Evolutionary conservation across 1,140 invertebrate species (phyloP).

Genomic region (Dryas iulia): DNA sequence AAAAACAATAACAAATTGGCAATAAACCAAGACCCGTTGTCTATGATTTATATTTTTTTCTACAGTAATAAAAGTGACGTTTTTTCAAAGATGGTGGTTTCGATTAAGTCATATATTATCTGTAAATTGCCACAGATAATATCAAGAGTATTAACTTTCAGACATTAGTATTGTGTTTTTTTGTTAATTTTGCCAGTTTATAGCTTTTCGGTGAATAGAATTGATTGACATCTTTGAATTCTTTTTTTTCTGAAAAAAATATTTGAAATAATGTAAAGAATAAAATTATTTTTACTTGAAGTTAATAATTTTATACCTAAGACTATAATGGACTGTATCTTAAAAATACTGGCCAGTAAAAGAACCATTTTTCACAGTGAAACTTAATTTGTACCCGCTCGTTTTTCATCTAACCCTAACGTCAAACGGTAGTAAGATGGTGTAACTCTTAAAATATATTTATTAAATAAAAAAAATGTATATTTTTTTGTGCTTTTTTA

Average conservation of each 20-base stretch:
- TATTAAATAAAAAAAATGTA: constrained; percentile 8
- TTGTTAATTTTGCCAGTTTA: constrained; percentile 13
- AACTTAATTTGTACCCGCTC: constrained; percentile 66
- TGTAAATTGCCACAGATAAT: constrained; percentile 68
- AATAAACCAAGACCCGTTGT: constrained; percentile 47
- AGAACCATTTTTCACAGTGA: constrained; percentile 67
- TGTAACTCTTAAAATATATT: constrained; percentile 26
- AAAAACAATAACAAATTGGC: constrained; percentile 56
- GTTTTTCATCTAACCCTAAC: constrained; percentile 71
- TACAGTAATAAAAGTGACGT: constrained; percentile 46
- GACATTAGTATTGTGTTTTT: constrained; percentile 19
- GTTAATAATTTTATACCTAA: neutral
- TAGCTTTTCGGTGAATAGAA: constrained; percentile 8
- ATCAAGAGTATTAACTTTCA: constrained; percentile 45
- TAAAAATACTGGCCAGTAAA: neutral
- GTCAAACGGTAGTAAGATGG: constrained; percentile 23
- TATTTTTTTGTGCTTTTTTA: neutral
- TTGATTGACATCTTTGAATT: neutral
- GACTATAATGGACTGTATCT: neutral
- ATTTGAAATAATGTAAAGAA: neutral
- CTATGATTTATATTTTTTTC: constrained; percentile 63
- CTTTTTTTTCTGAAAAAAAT: neutral
- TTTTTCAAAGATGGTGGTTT: constrained; percentile 40
- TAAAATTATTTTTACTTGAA: neutral
- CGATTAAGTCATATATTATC: constrained; percentile 76